Percentiles rank a stretch among this genome's conserved stretches.
phyloP scores from a whole-genome alignment of 2,113 vertebrate genomes.

The Candoia aspera region DNA sequence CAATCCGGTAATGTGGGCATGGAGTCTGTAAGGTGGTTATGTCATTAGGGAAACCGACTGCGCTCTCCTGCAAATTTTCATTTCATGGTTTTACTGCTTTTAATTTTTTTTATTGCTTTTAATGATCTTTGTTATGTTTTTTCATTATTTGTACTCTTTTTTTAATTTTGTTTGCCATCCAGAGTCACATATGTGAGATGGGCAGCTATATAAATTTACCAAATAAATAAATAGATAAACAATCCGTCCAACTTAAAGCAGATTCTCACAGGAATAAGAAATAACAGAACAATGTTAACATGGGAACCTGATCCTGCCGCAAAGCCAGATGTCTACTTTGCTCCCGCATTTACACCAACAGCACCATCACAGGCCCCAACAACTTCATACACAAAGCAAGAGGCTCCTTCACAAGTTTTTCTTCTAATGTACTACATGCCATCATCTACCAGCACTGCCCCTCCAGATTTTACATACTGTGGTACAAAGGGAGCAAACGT shows the following conservation, averaged over 20 bases:
- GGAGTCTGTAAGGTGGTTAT: neutral
- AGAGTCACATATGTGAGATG: neutral
- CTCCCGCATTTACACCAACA: neutral
- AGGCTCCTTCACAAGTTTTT: fast-evolving
- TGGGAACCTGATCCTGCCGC: neutral
- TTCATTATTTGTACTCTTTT: neutral
- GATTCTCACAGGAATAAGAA: neutral
- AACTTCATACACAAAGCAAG: neutral
- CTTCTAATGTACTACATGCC: neutral
- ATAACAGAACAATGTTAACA: neutral
- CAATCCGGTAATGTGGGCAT: too few relatives aligned
- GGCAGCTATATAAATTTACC: neutral
- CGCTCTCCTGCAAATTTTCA: neutral
- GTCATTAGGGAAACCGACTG: neutral
- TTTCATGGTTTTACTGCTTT: neutral
- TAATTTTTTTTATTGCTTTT: too few relatives aligned
- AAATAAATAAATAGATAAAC: neutral
- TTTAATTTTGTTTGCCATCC: neutral
- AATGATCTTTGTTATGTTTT: neutral
- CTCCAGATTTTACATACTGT: neutral
- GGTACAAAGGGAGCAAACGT: neutral
- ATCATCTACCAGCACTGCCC: neutral
- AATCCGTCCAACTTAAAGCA: neutral
- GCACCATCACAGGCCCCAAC: neutral
- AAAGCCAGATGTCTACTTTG: neutral